Percentiles rank a stretch among this genome's conserved stretches.
These are phyloP conservation scores for Ambastaia sidthimunki DNA, from an alignment of 2,797 vertebrate genomes.

Conservation along the genomic window DNA sequence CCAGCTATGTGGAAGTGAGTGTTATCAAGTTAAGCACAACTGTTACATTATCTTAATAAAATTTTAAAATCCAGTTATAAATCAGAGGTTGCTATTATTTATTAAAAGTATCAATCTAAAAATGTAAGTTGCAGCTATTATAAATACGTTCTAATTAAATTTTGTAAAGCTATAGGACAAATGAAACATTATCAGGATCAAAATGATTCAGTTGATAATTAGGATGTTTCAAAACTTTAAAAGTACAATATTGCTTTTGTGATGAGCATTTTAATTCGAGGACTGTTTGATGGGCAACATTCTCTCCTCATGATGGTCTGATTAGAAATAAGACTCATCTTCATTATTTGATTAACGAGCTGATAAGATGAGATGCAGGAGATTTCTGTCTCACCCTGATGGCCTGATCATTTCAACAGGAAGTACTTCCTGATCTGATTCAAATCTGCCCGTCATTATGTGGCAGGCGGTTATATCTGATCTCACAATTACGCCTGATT, in stretches of 20 bases:
- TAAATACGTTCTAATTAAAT: neutral
- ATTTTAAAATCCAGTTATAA: too few relatives aligned
- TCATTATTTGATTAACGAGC: conserved; percentile 76
- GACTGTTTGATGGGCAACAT: conserved; percentile 8
- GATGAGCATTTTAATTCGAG: conserved; percentile 24
- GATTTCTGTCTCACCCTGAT: conserved; percentile 74
- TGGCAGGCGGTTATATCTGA: conserved; percentile 73
- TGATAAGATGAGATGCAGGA: conserved; percentile 70
- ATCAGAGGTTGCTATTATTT: neutral
- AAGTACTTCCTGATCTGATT: conserved; percentile 69
- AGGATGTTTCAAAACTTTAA: neutral
- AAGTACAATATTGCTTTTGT: neutral
- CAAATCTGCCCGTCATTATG: conserved; percentile 77
- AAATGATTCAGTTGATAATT: neutral
- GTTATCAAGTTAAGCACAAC: too few relatives aligned
- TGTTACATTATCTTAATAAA: too few relatives aligned
- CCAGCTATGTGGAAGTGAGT: too few relatives aligned
- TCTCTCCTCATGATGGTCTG: neutral
- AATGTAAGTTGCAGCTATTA: neutral
- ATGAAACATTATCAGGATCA: neutral
- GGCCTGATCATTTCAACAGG: conserved; percentile 70
- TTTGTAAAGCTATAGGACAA: neutral
- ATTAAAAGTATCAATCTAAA: neutral
- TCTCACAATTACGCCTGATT: conserved; percentile 53
- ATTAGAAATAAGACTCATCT: conserved; percentile 60